Conservation (phyloP, 2,888 invertebrate species). For the Epirrhoe alternata region DNA sequence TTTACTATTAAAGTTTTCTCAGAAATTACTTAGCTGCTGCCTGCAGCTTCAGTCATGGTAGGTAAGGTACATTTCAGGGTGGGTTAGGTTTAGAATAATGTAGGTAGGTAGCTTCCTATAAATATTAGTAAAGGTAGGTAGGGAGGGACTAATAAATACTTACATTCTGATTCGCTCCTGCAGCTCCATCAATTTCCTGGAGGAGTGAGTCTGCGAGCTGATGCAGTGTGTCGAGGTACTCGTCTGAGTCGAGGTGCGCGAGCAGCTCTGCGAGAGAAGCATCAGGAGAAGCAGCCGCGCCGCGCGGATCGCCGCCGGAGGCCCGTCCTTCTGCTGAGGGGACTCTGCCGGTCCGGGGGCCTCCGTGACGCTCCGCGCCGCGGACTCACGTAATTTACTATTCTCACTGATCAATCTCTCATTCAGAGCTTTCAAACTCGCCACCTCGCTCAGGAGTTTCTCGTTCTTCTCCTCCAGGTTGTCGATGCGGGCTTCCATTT, state of each 20-base stretch:
- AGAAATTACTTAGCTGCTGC: no score
- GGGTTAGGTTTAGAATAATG: no score
- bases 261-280: constrained; percentile 94
- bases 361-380: constrained; percentile 88
- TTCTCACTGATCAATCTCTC: constrained; percentile 88
- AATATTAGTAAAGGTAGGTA: no score
- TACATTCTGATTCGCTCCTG: constrained; percentile 88
- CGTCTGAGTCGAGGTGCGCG: constrained; percentile 91
- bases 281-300: constrained; percentile 90
- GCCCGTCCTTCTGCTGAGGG: constrained; percentile 98
- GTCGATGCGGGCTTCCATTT: constrained; percentile 91
- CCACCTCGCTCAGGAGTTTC: constrained; percentile 87
- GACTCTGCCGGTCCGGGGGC: constrained; percentile 92
- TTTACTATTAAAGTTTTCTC: no score
- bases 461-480: constrained; percentile 87
- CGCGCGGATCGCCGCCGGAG: constrained; percentile 89
- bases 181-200: constrained; percentile 90
- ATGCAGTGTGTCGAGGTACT: constrained; percentile 89
- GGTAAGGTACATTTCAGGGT: no score
- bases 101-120: neutral
- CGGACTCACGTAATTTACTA: constrained; percentile 83
- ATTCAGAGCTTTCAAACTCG: constrained; percentile 88
- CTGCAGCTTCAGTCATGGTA: no score
- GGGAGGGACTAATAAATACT: no score
- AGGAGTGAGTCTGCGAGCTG: constrained; percentile 93